These are phyloP conservation scores for Notothenia coriiceps DNA, from an alignment of 2,113 vertebrate species.

Conservation along the genomic window DNA sequence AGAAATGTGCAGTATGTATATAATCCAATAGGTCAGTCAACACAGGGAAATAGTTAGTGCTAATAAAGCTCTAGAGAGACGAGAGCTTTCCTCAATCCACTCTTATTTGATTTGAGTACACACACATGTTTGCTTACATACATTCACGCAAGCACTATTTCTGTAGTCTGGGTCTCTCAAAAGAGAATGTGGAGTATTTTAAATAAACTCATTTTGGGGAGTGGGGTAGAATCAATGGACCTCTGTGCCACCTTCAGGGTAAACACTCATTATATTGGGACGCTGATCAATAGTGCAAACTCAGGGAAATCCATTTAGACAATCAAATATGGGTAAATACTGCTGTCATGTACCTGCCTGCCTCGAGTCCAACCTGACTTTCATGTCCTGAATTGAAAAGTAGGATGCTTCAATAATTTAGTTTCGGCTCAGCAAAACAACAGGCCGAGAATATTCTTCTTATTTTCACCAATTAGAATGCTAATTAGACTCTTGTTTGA, in stretches of 20 bases:
- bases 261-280: conserved; percentile 75
- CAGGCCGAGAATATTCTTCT: background rate
- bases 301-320: conserved; percentile 74
- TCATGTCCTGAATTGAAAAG: conserved; percentile 47
- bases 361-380: conserved; percentile 46
- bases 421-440: conserved; percentile 20
- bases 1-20: background rate
- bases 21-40: conserved; percentile 30
- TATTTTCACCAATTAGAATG: conserved; percentile 36
- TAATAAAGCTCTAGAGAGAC: conserved; percentile 15
- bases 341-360: conserved; percentile 66
- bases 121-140: background rate
- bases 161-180: conserved; percentile 11
- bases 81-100: conserved; percentile 1
- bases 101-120: conserved; percentile 27
- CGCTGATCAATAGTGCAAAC: conserved; percentile 77
- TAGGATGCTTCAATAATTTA: conserved; percentile 14
- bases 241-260: conserved; percentile 76
- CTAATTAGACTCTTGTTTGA: conserved; percentile 3
- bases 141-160: background rate
- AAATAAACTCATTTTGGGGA: conserved; percentile 62
- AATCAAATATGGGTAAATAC: conserved; percentile 83
- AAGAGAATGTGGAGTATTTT: conserved; percentile 50
- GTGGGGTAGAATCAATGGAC: conserved; percentile 69
- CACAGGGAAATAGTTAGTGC: conserved; percentile 7